Conservation (phyloP, 1,140 invertebrate species). For the Platyscapa corneri region DNA sequence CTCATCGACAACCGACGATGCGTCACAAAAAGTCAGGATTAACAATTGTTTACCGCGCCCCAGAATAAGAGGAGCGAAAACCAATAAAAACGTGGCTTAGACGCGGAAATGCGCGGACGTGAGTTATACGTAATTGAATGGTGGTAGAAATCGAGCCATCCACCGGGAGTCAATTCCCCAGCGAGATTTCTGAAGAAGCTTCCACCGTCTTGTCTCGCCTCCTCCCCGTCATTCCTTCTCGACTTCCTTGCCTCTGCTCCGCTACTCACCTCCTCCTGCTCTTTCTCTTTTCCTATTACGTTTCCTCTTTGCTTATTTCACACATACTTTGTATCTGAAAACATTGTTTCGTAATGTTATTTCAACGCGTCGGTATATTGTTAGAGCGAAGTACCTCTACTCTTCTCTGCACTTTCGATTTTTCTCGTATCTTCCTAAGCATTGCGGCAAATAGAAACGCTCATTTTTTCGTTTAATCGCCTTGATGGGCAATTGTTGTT, state of each 20-base stretch:
- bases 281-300: neutral
- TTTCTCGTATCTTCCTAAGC: neutral
- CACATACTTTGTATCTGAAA: neutral
- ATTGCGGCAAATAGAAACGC: neutral
- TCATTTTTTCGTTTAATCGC: too few relatives aligned
- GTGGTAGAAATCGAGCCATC: conserved; percentile 52
- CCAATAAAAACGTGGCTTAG: conserved; percentile 6
- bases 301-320: neutral
- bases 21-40: neutral
- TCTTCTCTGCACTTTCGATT: neutral
- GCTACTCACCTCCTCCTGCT: neutral
- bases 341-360: neutral
- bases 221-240: conserved; percentile 12
- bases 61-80: neutral
- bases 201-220: conserved; percentile 20
- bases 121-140: conserved; percentile 52
- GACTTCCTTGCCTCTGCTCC: neutral
- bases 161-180: conserved; percentile 48
- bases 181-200: conserved; percentile 46
- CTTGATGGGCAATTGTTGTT: too few relatives aligned
- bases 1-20: too few relatives aligned
- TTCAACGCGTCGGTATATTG: neutral
- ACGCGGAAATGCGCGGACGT: conserved; percentile 11
- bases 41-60: neutral
- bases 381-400: neutral